Conservation (phyloP, 2,888 invertebrate species). For the Nephrotoma appendiculata region DNA sequence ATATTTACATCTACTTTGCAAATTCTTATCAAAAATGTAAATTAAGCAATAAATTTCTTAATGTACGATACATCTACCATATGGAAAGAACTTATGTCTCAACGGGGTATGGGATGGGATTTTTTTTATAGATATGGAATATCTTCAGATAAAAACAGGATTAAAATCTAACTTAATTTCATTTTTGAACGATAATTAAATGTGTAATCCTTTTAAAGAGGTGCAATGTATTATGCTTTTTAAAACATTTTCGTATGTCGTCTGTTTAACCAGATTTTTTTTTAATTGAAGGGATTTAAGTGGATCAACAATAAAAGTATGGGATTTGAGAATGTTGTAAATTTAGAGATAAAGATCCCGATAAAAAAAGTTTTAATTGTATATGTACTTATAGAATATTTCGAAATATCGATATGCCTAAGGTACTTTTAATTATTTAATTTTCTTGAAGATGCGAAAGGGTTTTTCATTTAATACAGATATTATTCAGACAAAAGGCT, state of each 20-base stretch:
- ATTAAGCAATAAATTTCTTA: not conserved
- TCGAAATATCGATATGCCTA: too few relatives aligned
- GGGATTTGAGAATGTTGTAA: not conserved
- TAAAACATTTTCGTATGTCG: not conserved
- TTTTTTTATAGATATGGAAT: not conserved
- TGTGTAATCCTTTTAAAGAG: not conserved
- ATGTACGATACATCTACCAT: not conserved
- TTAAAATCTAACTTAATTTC: not conserved
- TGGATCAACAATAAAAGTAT: not conserved
- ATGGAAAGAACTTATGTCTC: not conserved
- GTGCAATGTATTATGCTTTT: not conserved
- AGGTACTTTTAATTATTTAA: too few relatives aligned
- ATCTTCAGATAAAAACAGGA: not conserved
- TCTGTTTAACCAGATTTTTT: not conserved
- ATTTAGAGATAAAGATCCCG: not conserved
- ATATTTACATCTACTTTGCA: not conserved
- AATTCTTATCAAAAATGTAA: not conserved
- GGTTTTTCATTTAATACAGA: too few relatives aligned
- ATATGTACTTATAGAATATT: too few relatives aligned
- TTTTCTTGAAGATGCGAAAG: too few relatives aligned
- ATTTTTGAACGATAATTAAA: not conserved
- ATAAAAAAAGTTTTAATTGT: not conserved
- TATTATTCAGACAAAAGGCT: too few relatives aligned
- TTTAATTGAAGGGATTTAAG: not conserved
- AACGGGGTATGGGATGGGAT: not conserved